Evolutionary conservation across 2,797 vertebrate species (phyloP), one percentile per base, ranked within the genome.

Genomic region (Sebastes paucispinis): DNA sequence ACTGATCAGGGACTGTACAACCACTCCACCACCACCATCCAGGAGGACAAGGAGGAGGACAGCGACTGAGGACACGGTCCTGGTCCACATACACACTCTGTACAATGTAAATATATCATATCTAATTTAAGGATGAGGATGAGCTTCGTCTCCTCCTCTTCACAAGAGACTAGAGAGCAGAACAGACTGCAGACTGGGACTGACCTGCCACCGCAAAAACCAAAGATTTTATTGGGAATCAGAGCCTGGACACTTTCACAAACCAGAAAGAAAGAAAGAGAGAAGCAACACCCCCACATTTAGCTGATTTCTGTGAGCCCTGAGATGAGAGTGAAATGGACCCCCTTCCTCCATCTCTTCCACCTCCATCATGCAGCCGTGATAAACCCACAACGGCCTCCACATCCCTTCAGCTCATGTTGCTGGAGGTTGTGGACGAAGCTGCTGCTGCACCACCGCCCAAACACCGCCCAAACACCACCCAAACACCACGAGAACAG

Each of bases 21-120:
- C 95, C 98, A 98, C 88, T 98, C 97, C 88, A 98, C 97, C 83
- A 98, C 97, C 91, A 98, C 97, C 59, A 92, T 98, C 58, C 97
- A 98, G 94, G 97, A 97, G 92, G 91, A 94, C 50, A 97, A 97
- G 94, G 97, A 97, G 94, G 97, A 97, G 92, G 97, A 97, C 83
- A 97, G 97, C 87, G 97, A 99, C 90, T 92, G 85, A 87, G 92
- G 97, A 39, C 36, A 39, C 13, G 13, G 36, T 39, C 36, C 36
- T 6, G 36, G 36, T 14, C 36, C 12, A 39, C 36, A 39, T n/a
- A 25, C 94, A 89, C 96, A 91, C 77, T 34, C n/a, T 81, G 84
- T 73, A 88, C 89, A 93, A 92, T 97, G 96, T 97, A 96, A 82
- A 91, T 90, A 90, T 54, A 69, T 74, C 11, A 96, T 96, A 96